These are phyloP conservation scores for Caenorhabditis briggsae DNA, from an alignment of 1,140 invertebrate genomes.

Conservation along the genomic window DNA sequence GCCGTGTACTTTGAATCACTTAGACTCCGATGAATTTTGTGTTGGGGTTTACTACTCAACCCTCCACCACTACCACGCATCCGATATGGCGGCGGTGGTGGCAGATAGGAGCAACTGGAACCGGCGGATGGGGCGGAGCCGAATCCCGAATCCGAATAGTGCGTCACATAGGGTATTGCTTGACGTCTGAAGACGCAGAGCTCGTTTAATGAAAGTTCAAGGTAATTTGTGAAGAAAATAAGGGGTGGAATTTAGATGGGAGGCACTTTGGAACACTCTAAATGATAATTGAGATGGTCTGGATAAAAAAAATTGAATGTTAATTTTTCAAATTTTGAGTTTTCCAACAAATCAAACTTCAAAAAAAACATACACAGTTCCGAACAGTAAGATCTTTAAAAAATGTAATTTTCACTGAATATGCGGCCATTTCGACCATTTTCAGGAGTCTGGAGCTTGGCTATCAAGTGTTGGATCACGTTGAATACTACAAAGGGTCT, in stretches of 20 bases:
- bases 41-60: slow-evolving; percentile 60
- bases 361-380: no score
- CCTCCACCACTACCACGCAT: slow-evolving; percentile 65
- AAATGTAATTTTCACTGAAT: no score
- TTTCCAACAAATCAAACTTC: no score
- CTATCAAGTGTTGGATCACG: no score
- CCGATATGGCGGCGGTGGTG: slow-evolving; percentile 72
- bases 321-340: no score
- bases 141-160: slow-evolving; percentile 75
- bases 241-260: slow-evolving; percentile 5
- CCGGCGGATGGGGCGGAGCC: slow-evolving; percentile 70
- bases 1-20: slow-evolving; percentile 72
- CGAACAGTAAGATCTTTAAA: no score
- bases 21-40: slow-evolving; percentile 72
- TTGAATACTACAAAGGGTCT: no score
- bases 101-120: slow-evolving; percentile 71
- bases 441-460: no score
- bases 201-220: background rate
- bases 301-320: background rate
- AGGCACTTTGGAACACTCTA: background rate
- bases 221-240: background rate
- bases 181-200: slow-evolving; percentile 7
- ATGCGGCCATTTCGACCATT: no score
- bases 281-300: slow-evolving; percentile 49
- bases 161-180: slow-evolving; percentile 70